Evolutionary conservation across 2,113 vertebrate species (phyloP), one percentile per base, ranked within the genome.

Genomic region (Marcusenius ussheri): DNA sequence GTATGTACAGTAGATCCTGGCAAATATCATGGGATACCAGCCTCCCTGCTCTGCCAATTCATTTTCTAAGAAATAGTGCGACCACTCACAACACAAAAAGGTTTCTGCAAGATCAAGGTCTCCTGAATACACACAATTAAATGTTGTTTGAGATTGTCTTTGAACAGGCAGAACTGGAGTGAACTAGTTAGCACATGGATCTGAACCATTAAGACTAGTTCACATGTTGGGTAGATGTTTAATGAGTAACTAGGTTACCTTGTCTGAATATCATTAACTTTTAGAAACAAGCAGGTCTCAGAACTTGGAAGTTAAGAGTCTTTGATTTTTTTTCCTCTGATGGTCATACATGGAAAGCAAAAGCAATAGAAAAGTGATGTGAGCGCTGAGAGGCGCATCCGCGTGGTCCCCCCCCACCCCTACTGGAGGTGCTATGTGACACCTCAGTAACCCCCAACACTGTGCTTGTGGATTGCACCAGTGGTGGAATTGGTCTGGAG

Each of bases 381-480:
- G 80, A 88, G 62, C 24, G n/a, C 24, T 89, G 27, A 7, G 17
- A 21, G 35, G n/a, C 50, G 0, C 15, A 51, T 84, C 83, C 31
- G 77, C n/a, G 9, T 27, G 77, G 58, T 35, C 15, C 49, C 83
- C 85, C 47, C 88, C 46, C 47, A 87, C 86, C 47, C 80, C 88
- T 56, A 13, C 50, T 49, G 27, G 51, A 91, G 88, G 92, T 89
- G 91, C 84, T 50, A 91, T 13, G n/a, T 90, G 87, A 53, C 77
- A 90, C 90, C 91, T 90, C 84, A 19, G 27, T 42, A 9, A 31
- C 58, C 53, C 85, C 83, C 83, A 89, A 66, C 88, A 31, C 50
- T 58, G 70, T 13, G n/a, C 15, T 80, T 89, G 91, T 85, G 89
- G 91, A 90, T 90, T 91, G 83, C 49, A 49, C 66, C 47, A 66